phyloP scores from a whole-genome alignment of 2,113 vertebrate species.

The Brienomyrus brachyistius region DNA sequence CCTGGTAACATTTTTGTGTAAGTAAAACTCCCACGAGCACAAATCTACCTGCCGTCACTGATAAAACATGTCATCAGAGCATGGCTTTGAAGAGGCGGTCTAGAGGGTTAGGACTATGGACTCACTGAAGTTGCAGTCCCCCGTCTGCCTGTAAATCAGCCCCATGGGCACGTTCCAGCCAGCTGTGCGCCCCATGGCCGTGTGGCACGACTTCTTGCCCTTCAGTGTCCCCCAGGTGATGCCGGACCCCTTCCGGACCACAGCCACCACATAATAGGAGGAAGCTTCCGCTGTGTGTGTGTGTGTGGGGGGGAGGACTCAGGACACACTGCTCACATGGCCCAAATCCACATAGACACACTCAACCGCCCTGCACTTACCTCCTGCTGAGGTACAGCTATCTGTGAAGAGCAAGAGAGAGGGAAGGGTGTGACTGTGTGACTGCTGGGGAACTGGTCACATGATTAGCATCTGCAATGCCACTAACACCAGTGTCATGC shows the following conservation, averaged over 20 bases:
- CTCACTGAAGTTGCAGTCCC: slow-evolving; percentile 71
- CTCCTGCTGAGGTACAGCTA: not conserved
- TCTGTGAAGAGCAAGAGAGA: slow-evolving; percentile 35
- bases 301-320: not conserved
- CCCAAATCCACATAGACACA: accelerated
- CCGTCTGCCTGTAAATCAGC: slow-evolving; percentile 48
- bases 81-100: not conserved
- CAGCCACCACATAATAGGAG: slow-evolving; percentile 72
- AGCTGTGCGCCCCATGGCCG: slow-evolving; percentile 65
- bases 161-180: slow-evolving; percentile 83
- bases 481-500: not conserved
- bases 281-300: slow-evolving; percentile 18
- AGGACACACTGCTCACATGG: not conserved
- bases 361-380: slow-evolving; percentile 1
- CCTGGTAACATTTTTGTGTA: no score
- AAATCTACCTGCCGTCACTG: not conserved
- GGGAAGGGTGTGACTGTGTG: not conserved
- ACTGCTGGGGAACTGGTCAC: not conserved
- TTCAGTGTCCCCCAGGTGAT: slow-evolving; percentile 65
- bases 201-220: slow-evolving; percentile 78
- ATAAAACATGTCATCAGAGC: not conserved
- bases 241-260: slow-evolving; percentile 57
- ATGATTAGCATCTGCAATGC: not conserved
- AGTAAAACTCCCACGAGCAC: not conserved
- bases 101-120: not conserved